Percentiles rank a stretch among this genome's conserved stretches.
These are phyloP conservation scores for Peromyscus leucopus DNA, from an alignment of 2,113 vertebrate genomes.

Conservation along the genomic window DNA sequence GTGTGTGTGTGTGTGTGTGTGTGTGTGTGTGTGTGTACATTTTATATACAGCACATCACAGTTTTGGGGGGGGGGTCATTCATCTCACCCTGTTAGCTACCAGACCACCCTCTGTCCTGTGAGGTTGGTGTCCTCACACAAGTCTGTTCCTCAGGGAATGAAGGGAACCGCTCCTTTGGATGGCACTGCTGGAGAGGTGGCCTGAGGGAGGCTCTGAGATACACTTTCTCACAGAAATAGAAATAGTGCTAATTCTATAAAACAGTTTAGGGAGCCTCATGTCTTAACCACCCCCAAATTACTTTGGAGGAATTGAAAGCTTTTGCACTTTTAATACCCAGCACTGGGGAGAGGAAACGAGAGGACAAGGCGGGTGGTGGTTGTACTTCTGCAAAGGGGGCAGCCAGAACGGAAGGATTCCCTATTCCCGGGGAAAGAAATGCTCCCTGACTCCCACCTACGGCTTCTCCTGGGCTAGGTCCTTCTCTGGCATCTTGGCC, in stretches of 20 bases:
- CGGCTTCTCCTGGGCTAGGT: neutral
- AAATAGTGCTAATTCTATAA: neutral
- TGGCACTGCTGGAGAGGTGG: accelerated
- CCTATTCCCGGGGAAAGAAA: neutral
- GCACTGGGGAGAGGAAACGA: constrained; percentile 4
- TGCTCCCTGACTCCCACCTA: neutral
- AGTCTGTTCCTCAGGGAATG: neutral
- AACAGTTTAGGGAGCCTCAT: neutral
- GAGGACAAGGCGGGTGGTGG: neutral
- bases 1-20: neutral
- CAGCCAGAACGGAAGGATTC: neutral
- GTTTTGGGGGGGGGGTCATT: neutral
- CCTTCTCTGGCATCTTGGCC: neutral
- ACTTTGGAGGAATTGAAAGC: constrained; percentile 67
- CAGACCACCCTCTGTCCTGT: neutral
- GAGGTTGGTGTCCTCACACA: neutral
- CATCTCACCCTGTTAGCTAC: neutral
- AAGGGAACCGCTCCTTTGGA: neutral
- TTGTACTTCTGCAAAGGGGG: neutral
- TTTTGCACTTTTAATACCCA: neutral
- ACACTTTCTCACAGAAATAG: neutral
- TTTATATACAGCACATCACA: neutral
- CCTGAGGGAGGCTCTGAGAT: neutral
- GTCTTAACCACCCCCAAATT: neutral
- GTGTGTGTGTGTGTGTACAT: neutral